Conservation (phyloP, 2,797 vertebrate genomes). For the Nyctibius grandis region DNA sequence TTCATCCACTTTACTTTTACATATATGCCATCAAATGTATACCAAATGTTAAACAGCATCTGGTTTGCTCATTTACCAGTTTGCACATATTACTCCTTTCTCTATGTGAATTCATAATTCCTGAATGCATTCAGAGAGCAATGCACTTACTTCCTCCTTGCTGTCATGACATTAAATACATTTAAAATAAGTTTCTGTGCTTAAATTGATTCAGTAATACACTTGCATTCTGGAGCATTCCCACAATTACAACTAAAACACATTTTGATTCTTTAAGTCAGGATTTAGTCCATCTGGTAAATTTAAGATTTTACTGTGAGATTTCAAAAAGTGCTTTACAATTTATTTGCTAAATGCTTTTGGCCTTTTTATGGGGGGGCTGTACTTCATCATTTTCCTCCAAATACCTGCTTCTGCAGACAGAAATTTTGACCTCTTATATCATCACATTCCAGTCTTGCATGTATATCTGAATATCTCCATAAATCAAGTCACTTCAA, state of each 20-base stretch:
- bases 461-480: background rate
- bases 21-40: background rate
- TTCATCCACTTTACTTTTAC: background rate
- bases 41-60: background rate
- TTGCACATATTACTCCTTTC: background rate
- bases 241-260: background rate
- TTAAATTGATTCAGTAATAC: background rate
- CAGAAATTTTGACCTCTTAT: conserved; percentile 62
- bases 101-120: conserved; percentile 19
- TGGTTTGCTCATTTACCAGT: background rate
- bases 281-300: background rate
- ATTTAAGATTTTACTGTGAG: conserved; percentile 37
- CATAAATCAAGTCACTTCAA: conserved; percentile 58
- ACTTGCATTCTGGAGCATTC: background rate
- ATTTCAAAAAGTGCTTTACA: conserved; percentile 28
- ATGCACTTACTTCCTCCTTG: background rate
- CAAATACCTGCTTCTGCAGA: conserved; percentile 42
- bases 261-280: background rate
- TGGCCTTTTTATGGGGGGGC: conserved; percentile 38
- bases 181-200: background rate
- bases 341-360: conserved; percentile 41
- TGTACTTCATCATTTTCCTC: conserved; percentile 39
- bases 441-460: conserved; percentile 48
- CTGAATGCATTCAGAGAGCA: background rate
- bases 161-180: background rate